Percentiles rank a stretch among this genome's conserved stretches.
These are phyloP conservation scores for Silurus aristotelis DNA, from an alignment of 2,797 vertebrate species.

Conservation along the genomic window DNA sequence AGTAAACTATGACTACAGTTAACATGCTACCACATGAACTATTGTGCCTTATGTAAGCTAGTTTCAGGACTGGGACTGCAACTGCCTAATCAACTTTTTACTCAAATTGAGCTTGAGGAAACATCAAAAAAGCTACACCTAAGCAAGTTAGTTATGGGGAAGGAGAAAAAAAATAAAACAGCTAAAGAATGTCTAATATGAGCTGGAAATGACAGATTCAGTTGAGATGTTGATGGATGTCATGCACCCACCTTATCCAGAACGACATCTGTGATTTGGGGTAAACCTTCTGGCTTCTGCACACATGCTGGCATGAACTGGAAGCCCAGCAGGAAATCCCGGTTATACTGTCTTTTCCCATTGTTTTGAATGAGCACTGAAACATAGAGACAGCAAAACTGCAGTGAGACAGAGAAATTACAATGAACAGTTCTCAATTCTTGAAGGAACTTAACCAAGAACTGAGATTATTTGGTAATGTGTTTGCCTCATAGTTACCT, in stretches of 20 bases:
- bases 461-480: too few relatives aligned
- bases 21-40: not conserved
- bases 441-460: not conserved
- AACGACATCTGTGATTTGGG: constrained; percentile 95
- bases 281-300: constrained; percentile 95
- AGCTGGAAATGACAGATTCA: not conserved
- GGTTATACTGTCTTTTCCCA: constrained; percentile 90
- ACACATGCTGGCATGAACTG: constrained; percentile 93
- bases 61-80: not conserved
- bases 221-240: not conserved
- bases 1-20: not conserved
- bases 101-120: not conserved
- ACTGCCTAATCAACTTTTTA: not conserved
- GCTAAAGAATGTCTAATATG: not conserved
- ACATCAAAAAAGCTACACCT: not conserved
- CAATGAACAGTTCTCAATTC: not conserved
- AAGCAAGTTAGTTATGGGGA: not conserved
- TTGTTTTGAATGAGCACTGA: constrained; percentile 82
- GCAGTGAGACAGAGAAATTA: constrained; percentile 9
- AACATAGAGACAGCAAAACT: constrained; percentile 32
- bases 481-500: constrained; percentile 70
- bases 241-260: constrained; percentile 86
- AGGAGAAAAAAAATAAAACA: not conserved
- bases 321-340: constrained; percentile 92
- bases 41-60: not conserved